A percentile compares a stretch with the other conserved stretches of the same genome.
phyloP scores from a whole-genome alignment of 2,113 vertebrate genomes.

The Neolamprologus brichardi region DNA sequence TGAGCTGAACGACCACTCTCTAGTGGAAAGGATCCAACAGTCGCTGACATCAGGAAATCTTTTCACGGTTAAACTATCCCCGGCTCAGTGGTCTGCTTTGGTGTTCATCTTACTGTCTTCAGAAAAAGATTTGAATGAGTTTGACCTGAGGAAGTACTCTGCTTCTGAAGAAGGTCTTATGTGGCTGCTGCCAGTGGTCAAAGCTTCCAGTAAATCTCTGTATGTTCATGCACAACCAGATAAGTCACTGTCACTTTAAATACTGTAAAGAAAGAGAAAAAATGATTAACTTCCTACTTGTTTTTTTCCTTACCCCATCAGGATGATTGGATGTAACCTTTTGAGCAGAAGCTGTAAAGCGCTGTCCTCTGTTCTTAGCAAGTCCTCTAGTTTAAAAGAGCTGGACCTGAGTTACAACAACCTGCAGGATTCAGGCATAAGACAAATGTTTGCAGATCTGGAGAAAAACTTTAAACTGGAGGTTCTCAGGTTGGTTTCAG shows the following conservation, averaged over 20 bases:
- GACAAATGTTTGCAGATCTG: not conserved
- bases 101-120: not conserved
- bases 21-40: not conserved
- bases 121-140: not conserved
- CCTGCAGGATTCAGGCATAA: not conserved
- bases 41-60: not conserved
- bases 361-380: not conserved
- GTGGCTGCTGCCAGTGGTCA: not conserved
- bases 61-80: not conserved
- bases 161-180: not conserved
- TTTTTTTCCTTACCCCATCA: not conserved
- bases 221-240: not conserved
- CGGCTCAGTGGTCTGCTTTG: not conserved
- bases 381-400: not conserved
- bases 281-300: not conserved
- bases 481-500: not conserved
- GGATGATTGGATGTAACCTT: not conserved
- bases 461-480: not conserved
- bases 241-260: not conserved
- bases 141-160: not conserved
- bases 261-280: not conserved
- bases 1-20: not conserved
- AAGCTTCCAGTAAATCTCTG: conserved; percentile 14
- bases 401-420: not conserved
- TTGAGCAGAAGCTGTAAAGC: not conserved